Evolutionary conservation across 2,797 vertebrate genomes (phyloP).

Genomic region (Phataginus tricuspis): DNA sequence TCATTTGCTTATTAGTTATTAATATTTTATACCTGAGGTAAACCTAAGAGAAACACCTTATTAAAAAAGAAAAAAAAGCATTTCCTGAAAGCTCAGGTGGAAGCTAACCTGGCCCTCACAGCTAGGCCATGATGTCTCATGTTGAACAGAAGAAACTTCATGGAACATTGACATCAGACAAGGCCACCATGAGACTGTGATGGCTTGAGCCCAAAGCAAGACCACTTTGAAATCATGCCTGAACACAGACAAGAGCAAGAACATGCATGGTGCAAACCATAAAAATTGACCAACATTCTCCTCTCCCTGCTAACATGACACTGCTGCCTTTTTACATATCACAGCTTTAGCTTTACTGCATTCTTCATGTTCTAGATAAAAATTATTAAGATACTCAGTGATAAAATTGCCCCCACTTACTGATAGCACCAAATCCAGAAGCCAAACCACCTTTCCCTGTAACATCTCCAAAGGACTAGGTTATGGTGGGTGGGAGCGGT

Average conservation of each 20-base stretch:
- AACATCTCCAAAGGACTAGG: background rate
- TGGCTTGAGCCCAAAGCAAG: background rate
- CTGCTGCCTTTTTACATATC: background rate
- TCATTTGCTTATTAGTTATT: slow-evolving; percentile 23
- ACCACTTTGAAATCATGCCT: background rate
- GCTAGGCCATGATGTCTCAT: background rate
- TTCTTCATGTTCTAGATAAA: background rate
- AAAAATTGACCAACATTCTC: background rate
- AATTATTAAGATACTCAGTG: background rate
- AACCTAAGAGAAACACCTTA: background rate
- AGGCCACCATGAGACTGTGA: background rate
- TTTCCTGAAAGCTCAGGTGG: background rate
- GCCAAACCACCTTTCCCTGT: background rate
- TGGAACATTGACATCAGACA: background rate
- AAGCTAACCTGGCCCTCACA: background rate
- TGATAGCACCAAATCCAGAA: background rate
- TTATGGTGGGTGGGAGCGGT: accelerated
- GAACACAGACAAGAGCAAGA: background rate
- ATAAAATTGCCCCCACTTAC: background rate
- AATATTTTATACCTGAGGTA: slow-evolving; percentile 18
- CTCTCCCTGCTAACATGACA: background rate
- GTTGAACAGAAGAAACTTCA: background rate
- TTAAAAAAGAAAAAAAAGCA: background rate
- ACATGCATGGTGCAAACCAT: background rate
- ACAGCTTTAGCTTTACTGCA: background rate